Percentiles rank a stretch among this genome's conserved stretches.
These are phyloP conservation scores for Chloromyia formosa DNA, from an alignment of 2,888 invertebrate genomes.

Conservation along the genomic window DNA sequence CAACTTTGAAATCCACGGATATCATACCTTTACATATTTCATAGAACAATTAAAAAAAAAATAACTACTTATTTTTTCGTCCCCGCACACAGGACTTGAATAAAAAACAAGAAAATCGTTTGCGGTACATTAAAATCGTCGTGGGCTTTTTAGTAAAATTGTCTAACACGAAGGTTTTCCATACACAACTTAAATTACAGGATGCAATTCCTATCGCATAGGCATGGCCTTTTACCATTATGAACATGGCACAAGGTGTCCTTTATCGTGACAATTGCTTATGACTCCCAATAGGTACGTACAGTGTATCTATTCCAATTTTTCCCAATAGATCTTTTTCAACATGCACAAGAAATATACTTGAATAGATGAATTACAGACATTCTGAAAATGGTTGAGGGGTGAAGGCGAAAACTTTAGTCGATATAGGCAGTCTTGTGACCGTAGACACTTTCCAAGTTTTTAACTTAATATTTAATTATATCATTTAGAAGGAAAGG, in stretches of 20 bases:
- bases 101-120: neutral
- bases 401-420: neutral
- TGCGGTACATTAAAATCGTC: neutral
- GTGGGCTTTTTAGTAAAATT: conserved; percentile 10
- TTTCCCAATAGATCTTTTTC: neutral
- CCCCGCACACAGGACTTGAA: neutral
- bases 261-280: neutral
- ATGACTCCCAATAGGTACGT: neutral
- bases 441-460: conserved; percentile 18
- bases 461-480: conserved; percentile 41
- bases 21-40: conserved; percentile 39
- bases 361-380: neutral
- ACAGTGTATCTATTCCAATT: neutral
- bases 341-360: conserved; percentile 14
- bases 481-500: conserved; percentile 4
- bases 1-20: conserved; percentile 3
- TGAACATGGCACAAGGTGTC: conserved; percentile 11
- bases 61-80: neutral
- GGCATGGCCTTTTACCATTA: neutral
- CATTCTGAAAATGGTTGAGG: neutral
- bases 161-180: conserved; percentile 35
- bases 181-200: conserved; percentile 19
- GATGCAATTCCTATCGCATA: conserved; percentile 18
- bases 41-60: conserved; percentile 39
- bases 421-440: neutral